Conservation (phyloP, 2,797 vertebrate species). For the Ispidina lecontei region DNA sequence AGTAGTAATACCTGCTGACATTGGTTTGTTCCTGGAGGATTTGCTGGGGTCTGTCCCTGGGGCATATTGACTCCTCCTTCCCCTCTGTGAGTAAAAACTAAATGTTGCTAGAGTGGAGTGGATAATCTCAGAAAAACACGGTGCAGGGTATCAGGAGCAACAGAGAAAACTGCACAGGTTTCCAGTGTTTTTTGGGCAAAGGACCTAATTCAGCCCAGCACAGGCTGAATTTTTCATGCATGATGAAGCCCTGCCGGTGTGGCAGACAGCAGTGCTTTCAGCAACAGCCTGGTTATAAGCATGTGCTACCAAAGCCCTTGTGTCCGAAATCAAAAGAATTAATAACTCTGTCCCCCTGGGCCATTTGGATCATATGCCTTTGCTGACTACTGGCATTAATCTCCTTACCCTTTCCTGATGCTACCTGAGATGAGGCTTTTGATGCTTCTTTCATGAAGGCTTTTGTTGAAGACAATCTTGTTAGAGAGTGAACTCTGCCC, state of each 20-base stretch:
- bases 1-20: not conserved
- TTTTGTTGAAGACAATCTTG: not conserved
- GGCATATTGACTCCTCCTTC: not conserved
- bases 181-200: not conserved
- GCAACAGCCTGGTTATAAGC: not conserved
- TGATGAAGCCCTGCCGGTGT: not conserved
- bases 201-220: not conserved
- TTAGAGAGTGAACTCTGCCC: not conserved
- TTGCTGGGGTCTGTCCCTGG: fast-evolving
- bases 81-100: not conserved
- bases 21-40: not conserved
- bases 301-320: not conserved
- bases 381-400: not conserved
- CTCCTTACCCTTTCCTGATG: not conserved
- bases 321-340: not conserved
- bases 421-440: not conserved
- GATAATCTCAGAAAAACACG: not conserved
- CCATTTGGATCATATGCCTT: not conserved
- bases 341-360: not conserved
- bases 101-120: not conserved
- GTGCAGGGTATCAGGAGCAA: not conserved
- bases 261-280: fast-evolving
- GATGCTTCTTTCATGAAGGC: not conserved
- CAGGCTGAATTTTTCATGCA: not conserved
- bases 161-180: not conserved